A percentile compares a stretch with the other conserved stretches of the same genome.
Evolutionary conservation across 1,140 invertebrate genomes (phyloP).

Genomic region (Pemphigus obesinymphae): DNA sequence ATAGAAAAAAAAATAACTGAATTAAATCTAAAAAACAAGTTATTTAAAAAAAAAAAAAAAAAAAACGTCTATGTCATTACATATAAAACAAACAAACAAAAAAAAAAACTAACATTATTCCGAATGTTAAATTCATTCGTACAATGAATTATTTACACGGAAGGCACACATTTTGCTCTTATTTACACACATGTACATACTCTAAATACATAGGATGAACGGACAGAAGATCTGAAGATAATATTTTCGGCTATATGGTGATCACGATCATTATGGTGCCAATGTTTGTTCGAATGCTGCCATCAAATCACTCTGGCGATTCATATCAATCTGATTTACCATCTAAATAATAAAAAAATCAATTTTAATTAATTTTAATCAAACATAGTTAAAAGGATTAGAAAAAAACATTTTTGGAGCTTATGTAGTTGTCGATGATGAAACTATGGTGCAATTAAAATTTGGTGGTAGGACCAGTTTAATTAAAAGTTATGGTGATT

Average conservation of each 20-base stretch:
- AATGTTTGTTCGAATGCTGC: conserved; percentile 93
- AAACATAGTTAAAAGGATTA: too few species aligned
- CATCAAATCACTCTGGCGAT: conserved; percentile 96
- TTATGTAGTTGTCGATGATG: too few species aligned
- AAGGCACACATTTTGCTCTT: conserved; percentile 36
- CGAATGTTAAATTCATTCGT: conserved; percentile 19
- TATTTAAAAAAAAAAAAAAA: background rate
- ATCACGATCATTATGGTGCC: conserved; percentile 25
- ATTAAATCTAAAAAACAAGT: conserved; percentile 17
- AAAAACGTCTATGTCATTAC: conserved; percentile 6
- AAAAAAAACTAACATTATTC: conserved; percentile 29
- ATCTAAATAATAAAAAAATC: conserved; percentile 60
- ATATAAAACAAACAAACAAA: conserved; percentile 26
- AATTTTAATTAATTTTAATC: too few species aligned
- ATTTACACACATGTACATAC: conserved; percentile 33
- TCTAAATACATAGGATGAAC: conserved; percentile 33
- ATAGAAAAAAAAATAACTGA: conserved; percentile 25
- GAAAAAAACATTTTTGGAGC: too few species aligned
- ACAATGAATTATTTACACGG: conserved; percentile 34
- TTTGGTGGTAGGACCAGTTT: too few species aligned
- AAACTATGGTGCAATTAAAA: too few species aligned
- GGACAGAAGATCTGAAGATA: conserved; percentile 28
- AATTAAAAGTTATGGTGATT: too few species aligned
- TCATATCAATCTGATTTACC: conserved; percentile 95
- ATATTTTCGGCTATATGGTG: background rate